These are phyloP conservation scores for Galbula dea DNA, from an alignment of 2,113 vertebrate species.

Conservation along the genomic window DNA sequence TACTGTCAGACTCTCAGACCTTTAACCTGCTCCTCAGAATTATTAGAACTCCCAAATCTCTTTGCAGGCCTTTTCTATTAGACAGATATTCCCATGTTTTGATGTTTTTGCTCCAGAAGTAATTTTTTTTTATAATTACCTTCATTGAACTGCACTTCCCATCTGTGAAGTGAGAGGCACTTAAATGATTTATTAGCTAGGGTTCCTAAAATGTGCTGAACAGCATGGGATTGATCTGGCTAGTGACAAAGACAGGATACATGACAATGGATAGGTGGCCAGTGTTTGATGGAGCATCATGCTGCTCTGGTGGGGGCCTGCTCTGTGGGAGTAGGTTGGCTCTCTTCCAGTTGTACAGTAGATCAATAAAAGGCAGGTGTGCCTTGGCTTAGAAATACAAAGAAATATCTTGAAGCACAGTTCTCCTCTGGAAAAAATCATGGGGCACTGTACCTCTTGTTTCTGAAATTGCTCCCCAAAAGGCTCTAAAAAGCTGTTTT, in stretches of 20 bases:
- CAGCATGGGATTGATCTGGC: slow-evolving; percentile 58
- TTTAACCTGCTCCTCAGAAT: slow-evolving; percentile 71
- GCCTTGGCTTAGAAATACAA: slow-evolving; percentile 9
- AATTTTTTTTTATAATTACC: slow-evolving; percentile 81
- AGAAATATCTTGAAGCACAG: neutral
- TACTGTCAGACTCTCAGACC: slow-evolving; percentile 69
- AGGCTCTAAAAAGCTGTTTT: neutral
- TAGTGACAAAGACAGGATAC: slow-evolving; percentile 52
- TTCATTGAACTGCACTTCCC: slow-evolving; percentile 76
- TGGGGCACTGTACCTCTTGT: neutral
- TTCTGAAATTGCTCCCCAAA: neutral
- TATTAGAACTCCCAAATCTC: slow-evolving; percentile 76
- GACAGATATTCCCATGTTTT: slow-evolving; percentile 73
- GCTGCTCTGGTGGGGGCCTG: neutral
- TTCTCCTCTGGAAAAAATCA: neutral
- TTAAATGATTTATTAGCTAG: slow-evolving; percentile 75
- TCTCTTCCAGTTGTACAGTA: neutral
- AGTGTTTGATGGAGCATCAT: slow-evolving; percentile 37
- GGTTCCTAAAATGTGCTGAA: slow-evolving; percentile 55
- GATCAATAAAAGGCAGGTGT: slow-evolving; percentile 48
- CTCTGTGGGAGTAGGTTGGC: slow-evolving; percentile 3
- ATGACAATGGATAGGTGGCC: slow-evolving; percentile 33
- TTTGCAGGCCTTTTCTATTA: slow-evolving; percentile 72
- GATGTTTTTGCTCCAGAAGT: slow-evolving; percentile 77
- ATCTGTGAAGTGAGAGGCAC: slow-evolving; percentile 66